A percentile compares a stretch with the other conserved stretches of the same genome.
These are phyloP conservation scores for Marasmarcha lunaedactyla DNA, from an alignment of 2,888 invertebrate species.

Conservation along the genomic window DNA sequence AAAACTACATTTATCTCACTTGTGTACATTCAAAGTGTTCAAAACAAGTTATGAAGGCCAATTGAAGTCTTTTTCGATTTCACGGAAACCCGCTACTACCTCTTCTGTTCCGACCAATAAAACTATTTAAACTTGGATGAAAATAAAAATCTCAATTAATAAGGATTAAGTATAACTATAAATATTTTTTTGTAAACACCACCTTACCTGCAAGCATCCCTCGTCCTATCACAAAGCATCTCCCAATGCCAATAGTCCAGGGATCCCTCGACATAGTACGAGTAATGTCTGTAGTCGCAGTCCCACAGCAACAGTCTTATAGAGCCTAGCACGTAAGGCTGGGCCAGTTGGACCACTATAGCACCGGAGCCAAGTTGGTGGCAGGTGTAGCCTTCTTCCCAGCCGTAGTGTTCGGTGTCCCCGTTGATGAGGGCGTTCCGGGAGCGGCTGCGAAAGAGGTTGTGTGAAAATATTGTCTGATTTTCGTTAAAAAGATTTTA, in stretches of 20 bases:
- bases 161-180: too few species aligned
- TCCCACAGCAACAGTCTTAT: constrained; percentile 97
- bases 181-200: too few species aligned
- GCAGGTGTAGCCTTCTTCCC: constrained; percentile 98
- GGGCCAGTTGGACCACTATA: constrained; percentile 94
- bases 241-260: constrained; percentile 94
- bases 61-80: too few species aligned
- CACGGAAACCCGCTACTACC: too few species aligned
- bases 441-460: constrained; percentile 77
- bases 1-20: too few species aligned
- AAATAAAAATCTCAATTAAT: too few species aligned
- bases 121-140: too few species aligned
- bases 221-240: constrained; percentile 87
- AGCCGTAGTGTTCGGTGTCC: constrained; percentile 94
- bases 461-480: too few species aligned
- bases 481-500: too few species aligned
- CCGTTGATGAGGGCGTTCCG: constrained; percentile 97
- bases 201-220: constrained; percentile 80
- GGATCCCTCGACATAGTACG: constrained; percentile 96
- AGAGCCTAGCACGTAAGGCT: constrained; percentile 93
- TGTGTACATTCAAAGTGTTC: too few species aligned
- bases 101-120: too few species aligned
- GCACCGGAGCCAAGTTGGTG: constrained; percentile 95
- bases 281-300: constrained; percentile 94
- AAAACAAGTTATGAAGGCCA: too few species aligned